phyloP scores from a whole-genome alignment of 2,888 invertebrate species.

The Agonopterix arenella region DNA sequence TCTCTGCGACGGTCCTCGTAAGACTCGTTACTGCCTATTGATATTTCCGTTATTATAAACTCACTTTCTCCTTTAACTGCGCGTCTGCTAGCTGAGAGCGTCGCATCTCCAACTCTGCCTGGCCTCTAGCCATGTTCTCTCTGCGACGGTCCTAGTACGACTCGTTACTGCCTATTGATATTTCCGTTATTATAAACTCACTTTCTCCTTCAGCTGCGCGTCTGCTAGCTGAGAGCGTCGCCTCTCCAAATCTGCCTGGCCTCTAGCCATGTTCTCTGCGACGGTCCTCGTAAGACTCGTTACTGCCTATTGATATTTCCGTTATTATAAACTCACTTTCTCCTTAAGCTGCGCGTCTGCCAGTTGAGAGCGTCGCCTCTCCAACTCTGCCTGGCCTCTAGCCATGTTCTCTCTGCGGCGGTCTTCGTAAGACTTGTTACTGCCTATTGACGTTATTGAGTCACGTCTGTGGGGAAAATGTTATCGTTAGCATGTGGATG shows the following conservation, averaged over 20 bases:
- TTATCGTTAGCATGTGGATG: neutral
- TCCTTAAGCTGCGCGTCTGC: slow-evolving; percentile 94
- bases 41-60: slow-evolving; percentile 29
- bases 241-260: slow-evolving; percentile 97
- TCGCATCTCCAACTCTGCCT: slow-evolving; percentile 95
- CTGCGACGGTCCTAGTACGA: slow-evolving; percentile 97
- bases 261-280: slow-evolving; percentile 97
- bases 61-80: slow-evolving; percentile 87
- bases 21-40: slow-evolving; percentile 73
- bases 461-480: slow-evolving; percentile 45
- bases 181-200: slow-evolving; percentile 27
- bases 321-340: slow-evolving; percentile 52
- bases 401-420: slow-evolving; percentile 98
- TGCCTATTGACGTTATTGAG: slow-evolving; percentile 49
- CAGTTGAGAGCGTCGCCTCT: slow-evolving; percentile 91
- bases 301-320: slow-evolving; percentile 48
- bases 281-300: slow-evolving; percentile 96
- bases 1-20: slow-evolving; percentile 99
- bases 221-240: slow-evolving; percentile 92
- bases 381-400: slow-evolving; percentile 97
- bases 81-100: slow-evolving; percentile 92
- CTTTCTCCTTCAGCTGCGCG: slow-evolving; percentile 90
- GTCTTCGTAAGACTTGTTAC: slow-evolving; percentile 91
- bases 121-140: slow-evolving; percentile 98
- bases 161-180: slow-evolving; percentile 63